Conservation (phyloP, 2,797 vertebrate genomes). For the Alfaro cultratus region DNA sequence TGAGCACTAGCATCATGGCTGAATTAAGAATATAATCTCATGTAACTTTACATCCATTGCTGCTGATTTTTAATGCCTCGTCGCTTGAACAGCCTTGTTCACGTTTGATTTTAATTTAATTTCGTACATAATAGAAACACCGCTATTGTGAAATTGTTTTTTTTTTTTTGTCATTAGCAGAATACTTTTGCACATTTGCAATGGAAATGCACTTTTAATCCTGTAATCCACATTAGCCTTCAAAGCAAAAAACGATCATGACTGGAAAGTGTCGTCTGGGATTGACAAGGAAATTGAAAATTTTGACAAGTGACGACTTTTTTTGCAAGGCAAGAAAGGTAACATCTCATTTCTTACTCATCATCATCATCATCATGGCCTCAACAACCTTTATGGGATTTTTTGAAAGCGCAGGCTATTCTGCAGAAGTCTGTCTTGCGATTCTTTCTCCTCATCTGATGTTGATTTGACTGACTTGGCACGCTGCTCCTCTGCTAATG, state of each 20-base stretch:
- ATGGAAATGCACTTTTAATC: neutral
- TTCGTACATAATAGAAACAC: too few species aligned
- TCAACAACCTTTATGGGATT: conserved; percentile 7
- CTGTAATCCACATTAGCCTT: neutral
- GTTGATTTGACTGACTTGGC: conserved; percentile 60
- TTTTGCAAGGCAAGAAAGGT: neutral
- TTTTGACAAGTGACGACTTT: neutral
- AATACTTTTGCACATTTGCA: too few species aligned
- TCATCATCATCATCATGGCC: too few species aligned
- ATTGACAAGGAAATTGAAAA: neutral
- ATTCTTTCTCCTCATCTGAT: conserved; percentile 47
- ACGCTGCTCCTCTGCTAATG: conserved; percentile 57
- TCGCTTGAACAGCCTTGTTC: too few species aligned
- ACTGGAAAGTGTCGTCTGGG: neutral
- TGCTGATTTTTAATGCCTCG: too few species aligned
- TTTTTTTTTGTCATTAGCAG: too few species aligned
- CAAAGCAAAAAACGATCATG: neutral
- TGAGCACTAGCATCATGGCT: too few species aligned
- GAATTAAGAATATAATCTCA: too few species aligned
- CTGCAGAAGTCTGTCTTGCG: conserved; percentile 23
- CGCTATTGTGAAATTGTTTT: too few species aligned
- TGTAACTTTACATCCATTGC: too few species aligned
- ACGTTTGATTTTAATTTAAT: too few species aligned
- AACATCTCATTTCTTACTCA: neutral
- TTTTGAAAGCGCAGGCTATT: neutral